Evolutionary conservation across 2,888 invertebrate species (phyloP).

Genomic region (Limnephilus auricula): DNA sequence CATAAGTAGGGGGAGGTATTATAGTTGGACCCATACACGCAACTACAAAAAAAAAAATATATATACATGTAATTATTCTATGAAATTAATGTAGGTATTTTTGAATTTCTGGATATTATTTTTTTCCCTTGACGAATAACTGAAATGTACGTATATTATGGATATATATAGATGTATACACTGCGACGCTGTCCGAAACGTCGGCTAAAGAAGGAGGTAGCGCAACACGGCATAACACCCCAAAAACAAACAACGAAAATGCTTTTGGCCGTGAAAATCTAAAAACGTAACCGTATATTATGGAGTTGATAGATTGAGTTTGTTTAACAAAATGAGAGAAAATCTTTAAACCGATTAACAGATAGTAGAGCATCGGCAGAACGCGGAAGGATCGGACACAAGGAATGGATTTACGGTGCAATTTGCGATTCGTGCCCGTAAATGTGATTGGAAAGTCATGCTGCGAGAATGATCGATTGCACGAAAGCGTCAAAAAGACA

Average conservation of each 20-base stretch:
- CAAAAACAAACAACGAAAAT: too few species aligned
- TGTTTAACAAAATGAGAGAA: neutral
- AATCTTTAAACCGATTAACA: neutral
- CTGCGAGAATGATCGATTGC: slow-evolving; percentile 2
- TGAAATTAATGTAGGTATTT: too few species aligned
- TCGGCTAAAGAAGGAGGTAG: too few species aligned
- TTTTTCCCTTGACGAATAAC: too few species aligned
- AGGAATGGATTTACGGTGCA: neutral
- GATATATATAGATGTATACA: too few species aligned
- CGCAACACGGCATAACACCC: too few species aligned
- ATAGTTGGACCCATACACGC: slow-evolving; percentile 15
- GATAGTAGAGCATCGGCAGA: neutral
- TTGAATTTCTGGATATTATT: neutral
- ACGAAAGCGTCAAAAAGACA: neutral
- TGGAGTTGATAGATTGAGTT: neutral
- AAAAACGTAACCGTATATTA: too few species aligned
- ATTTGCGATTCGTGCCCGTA: neutral
- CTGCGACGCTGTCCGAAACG: too few species aligned
- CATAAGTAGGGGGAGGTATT: slow-evolving; percentile 16
- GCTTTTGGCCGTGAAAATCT: too few species aligned
- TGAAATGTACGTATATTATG: too few species aligned
- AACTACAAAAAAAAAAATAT: neutral
- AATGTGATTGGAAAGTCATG: slow-evolving; percentile 2
- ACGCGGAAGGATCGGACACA: neutral
- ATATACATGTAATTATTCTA: neutral